A percentile compares a stretch with the other conserved stretches of the same genome.
These are phyloP conservation scores for Acomys russatus DNA, from an alignment of 2,797 vertebrate species.

Conservation along the genomic window DNA sequence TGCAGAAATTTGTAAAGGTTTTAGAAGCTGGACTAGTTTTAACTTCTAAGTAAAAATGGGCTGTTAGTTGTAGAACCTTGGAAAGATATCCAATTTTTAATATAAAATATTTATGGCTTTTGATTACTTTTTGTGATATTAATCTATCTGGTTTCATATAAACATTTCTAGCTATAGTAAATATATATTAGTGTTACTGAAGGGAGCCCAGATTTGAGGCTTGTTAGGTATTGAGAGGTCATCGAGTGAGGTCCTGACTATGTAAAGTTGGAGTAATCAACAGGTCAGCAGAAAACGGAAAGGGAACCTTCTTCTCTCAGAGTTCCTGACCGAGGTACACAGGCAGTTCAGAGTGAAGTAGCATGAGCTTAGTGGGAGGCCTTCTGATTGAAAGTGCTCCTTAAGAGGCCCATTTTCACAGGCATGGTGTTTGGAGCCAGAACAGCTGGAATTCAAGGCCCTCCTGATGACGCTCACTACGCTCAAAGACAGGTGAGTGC, in stretches of 20 bases:
- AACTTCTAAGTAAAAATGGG: slow-evolving; percentile 48
- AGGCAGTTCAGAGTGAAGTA: slow-evolving; percentile 3
- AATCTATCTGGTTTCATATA: not conserved
- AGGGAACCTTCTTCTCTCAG: not conserved
- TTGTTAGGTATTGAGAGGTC: not conserved
- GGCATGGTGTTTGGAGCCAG: not conserved
- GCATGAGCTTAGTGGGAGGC: not conserved
- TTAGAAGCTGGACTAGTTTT: slow-evolving; percentile 41
- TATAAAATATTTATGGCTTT: not conserved
- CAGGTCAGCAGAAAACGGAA: not conserved
- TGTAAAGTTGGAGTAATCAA: not conserved
- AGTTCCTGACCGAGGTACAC: not conserved
- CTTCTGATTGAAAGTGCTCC: not conserved
- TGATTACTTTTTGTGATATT: slow-evolving; percentile 39
- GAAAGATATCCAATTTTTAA: not conserved
- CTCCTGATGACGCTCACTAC: not conserved
- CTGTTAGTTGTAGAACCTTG: not conserved
- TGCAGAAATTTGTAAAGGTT: not conserved
- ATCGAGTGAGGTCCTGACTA: not conserved
- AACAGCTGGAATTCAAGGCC: not conserved
- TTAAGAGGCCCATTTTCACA: not conserved
- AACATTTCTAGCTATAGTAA: not conserved
- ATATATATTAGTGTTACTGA: not conserved
- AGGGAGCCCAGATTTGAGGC: not conserved
- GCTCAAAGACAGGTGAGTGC: not conserved